Conservation (phyloP, 1,140 invertebrate species). For the Penaeus chinensis region DNA sequence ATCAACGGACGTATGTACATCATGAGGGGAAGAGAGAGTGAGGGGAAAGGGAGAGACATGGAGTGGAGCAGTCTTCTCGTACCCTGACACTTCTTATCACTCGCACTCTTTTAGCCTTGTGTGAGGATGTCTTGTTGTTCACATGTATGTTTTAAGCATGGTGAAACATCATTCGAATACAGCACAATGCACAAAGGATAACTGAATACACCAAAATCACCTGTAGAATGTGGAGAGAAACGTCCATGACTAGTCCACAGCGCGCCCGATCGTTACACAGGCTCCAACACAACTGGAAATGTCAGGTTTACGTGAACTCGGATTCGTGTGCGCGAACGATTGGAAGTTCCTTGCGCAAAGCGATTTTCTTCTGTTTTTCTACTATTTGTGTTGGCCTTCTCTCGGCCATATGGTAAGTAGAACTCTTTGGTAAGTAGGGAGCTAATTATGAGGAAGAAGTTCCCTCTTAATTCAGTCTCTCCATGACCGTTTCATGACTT, state of each 20-base stretch:
- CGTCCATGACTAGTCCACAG: constrained; percentile 3
- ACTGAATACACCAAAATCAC: not conserved
- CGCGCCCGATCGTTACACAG: not conserved
- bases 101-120: not conserved
- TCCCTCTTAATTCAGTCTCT: too few relatives aligned
- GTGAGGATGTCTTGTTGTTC: not conserved
- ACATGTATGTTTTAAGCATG: not conserved
- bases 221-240: constrained; percentile 11
- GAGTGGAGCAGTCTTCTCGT: not conserved
- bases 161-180: not conserved
- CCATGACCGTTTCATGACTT: too few relatives aligned
- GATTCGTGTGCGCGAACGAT: constrained; percentile 11
- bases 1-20: not conserved
- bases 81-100: not conserved
- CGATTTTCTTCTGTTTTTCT: too few relatives aligned
- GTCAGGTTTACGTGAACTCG: constrained; percentile 19
- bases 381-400: too few relatives aligned
- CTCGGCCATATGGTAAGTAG: too few relatives aligned
- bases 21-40: not conserved
- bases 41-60: not conserved
- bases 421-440: too few relatives aligned
- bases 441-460: too few relatives aligned
- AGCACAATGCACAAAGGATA: too few relatives aligned
- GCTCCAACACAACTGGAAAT: constrained; percentile 31
- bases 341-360: not conserved